phyloP scores from a whole-genome alignment of 92 coral and sea anemone species.

The Desmophyllum pertusum region DNA sequence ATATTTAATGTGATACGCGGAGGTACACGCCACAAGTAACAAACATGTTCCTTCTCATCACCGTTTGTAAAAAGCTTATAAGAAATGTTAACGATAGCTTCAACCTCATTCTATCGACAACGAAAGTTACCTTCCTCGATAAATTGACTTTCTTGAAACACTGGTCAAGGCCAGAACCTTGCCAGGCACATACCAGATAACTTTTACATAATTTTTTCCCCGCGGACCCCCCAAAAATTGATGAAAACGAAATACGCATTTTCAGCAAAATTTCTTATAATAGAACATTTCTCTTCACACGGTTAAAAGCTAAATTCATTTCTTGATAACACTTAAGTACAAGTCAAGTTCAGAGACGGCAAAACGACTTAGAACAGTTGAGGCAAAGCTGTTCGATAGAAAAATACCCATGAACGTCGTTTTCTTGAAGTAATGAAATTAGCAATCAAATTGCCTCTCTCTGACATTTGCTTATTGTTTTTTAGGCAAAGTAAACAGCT shows the following conservation, averaged over 20 bases:
- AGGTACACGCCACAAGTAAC: constrained; percentile 10
- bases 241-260: constrained; percentile 6
- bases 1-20: not conserved
- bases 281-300: not conserved
- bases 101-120: not conserved
- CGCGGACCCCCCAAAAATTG: no score
- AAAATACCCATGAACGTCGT: constrained; percentile 15
- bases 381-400: not conserved
- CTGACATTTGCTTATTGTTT: not conserved
- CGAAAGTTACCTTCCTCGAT: no score
- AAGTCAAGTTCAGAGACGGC: not conserved
- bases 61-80: not conserved
- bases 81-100: not conserved
- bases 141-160: not conserved
- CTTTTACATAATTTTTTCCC: not conserved
- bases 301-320: not conserved
- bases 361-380: not conserved
- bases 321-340: not conserved
- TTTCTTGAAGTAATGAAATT: not conserved
- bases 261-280: constrained; percentile 14
- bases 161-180: not conserved
- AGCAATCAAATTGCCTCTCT: not conserved
- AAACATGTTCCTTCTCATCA: not conserved
- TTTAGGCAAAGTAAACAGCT: not conserved
- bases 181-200: constrained; percentile 21